phyloP scores from a whole-genome alignment of 2,113 vertebrate species.

The Pterocles burchelli region DNA sequence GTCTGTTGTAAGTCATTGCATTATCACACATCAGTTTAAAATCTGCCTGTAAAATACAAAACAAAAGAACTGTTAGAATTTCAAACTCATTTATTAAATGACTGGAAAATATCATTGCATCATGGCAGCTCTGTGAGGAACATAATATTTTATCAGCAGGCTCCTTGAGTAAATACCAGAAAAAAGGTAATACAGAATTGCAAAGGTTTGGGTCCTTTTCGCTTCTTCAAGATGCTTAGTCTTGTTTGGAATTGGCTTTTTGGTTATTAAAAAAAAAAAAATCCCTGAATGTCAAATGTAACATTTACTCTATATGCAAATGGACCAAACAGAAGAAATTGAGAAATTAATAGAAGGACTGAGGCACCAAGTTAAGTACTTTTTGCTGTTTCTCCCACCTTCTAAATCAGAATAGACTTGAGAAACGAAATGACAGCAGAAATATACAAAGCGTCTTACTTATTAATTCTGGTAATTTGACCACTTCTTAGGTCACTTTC shows the following conservation, averaged over 20 bases:
- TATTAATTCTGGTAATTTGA: not conserved
- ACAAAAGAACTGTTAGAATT: not conserved
- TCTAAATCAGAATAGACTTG: not conserved
- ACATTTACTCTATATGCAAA: not conserved
- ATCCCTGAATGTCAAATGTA: not conserved
- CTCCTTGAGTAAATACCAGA: not conserved
- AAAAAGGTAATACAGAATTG: not conserved
- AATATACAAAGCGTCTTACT: not conserved
- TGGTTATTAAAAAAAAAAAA: not conserved
- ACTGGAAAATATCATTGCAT: not conserved
- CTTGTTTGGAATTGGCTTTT: not conserved
- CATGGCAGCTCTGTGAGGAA: not conserved
- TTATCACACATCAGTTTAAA: slow-evolving; percentile 99
- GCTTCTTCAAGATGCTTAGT: not conserved
- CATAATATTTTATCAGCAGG: not conserved
- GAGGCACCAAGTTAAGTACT: not conserved
- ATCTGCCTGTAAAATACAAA: slow-evolving; percentile 84
- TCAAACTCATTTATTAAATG: not conserved
- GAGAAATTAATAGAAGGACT: not conserved
- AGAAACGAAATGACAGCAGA: not conserved
- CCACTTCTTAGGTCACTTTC: not conserved
- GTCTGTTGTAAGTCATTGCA: slow-evolving; percentile 98
- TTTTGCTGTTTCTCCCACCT: not conserved
- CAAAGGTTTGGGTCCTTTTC: not conserved
- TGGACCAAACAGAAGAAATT: not conserved